Evolutionary conservation across 2,113 vertebrate species (phyloP).

Genomic region (Archocentrus centrarchus): DNA sequence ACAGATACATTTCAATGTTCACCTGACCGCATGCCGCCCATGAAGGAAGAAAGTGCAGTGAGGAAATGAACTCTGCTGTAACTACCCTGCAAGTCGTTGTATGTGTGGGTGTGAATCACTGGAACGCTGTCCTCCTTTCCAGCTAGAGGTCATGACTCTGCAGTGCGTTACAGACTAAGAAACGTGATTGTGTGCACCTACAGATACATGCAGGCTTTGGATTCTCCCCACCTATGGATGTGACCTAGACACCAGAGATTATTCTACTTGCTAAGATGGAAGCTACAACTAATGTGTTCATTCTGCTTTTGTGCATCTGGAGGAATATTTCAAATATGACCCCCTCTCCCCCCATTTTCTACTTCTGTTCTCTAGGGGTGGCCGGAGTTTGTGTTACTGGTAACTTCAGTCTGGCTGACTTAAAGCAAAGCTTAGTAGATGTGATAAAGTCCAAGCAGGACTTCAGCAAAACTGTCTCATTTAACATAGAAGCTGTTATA

Average conservation of each 20-base stretch:
- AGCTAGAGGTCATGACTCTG: conserved; percentile 19
- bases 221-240: conserved; percentile 2
- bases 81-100: conserved; percentile 17
- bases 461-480: conserved; percentile 1
- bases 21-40: neutral
- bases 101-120: conserved; percentile 5
- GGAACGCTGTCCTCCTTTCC: neutral
- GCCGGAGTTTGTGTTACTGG: neutral
- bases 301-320: neutral
- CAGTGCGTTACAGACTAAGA: neutral
- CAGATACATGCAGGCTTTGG: neutral
- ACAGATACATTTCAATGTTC: conserved; percentile 31
- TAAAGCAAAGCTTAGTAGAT: neutral
- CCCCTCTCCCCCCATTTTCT: neutral
- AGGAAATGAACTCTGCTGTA: conserved; percentile 39
- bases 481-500: neutral
- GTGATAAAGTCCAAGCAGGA: neutral
- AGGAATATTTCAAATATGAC: conserved; percentile 18
- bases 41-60: neutral
- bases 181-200: neutral
- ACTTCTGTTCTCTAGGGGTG: conserved; percentile 7
- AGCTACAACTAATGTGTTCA: conserved; percentile 8
- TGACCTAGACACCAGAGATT: conserved; percentile 32
- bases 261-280: conserved; percentile 26
- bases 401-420: neutral